Base-by-base conservation (phyloP, 2,797 vertebrate species). In the Notamacropus eugenii region DNA sequence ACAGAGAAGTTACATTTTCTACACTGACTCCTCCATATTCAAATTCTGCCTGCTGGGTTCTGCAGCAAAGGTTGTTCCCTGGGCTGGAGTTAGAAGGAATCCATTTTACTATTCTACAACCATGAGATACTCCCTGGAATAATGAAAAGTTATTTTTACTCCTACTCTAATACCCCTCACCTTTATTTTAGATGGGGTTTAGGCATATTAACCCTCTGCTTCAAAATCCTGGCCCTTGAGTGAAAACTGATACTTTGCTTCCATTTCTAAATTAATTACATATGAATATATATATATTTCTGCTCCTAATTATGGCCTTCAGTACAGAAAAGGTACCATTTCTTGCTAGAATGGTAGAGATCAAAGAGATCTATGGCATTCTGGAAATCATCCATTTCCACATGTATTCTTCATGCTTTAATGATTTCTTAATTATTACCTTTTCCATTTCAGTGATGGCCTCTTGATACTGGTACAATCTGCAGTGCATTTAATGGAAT, bases 181-280 rank as follows among this genome's bases (percentile, higher is more conserved):
- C 91, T 91, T 40, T 91, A 93, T 92, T 93, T 93, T 93, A 90
- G 52, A 55, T 96, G 95, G 91, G 95, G 90, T 62, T 94, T 92
- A 93, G 46, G 82, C 54, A 4, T 90, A 54, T 28, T 67, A 92
- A n/a, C 54, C 74, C 93, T 97, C 58, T 54, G n/a, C 97, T 97
- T 87, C n/a, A 87, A 82, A 40, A 46, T 93, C 96, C 90, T 96
- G 59, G 46, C 92, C 93, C 97, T 93, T 67, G 87, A 93, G 54
- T 95, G 74, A 96, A 98, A 98, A 57, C 67, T 90, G 82, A 95
- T 96, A 95, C 87, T 96, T 97, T 28, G 91, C 91, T 94, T 97
- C 27, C 1, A 92, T 95, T 97, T 27, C 16, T 90, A 97, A 97
- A 97, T 98, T 97, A 56, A 97, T 98, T 97, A 95, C 50, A 96